Conservation (phyloP, 1,140 invertebrate species). For the Akabosia matsudoensis region DNA sequence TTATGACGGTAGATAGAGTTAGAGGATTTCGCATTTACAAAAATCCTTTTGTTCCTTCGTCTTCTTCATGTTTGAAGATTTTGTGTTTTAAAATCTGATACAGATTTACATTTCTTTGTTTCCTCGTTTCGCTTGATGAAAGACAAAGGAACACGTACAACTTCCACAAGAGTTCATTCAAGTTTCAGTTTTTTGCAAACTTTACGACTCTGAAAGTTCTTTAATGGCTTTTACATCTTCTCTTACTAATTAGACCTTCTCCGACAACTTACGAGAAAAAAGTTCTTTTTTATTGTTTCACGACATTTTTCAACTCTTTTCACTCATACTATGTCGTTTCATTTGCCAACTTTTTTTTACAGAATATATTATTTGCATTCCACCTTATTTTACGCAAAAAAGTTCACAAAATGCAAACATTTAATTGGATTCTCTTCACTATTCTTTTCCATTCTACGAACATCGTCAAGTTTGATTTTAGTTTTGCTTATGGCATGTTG, state of each 20-base stretch:
- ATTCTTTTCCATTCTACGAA: no score
- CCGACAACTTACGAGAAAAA: background rate
- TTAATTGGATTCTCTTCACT: no score
- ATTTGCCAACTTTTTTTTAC: no score
- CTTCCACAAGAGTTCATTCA: background rate
- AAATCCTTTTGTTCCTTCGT: background rate
- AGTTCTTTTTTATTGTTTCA: background rate
- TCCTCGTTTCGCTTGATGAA: background rate
- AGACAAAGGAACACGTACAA: background rate
- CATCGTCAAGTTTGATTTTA: no score
- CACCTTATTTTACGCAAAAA: no score
- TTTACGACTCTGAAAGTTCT: conserved; percentile 3
- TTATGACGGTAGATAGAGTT: no score
- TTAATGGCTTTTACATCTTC: conserved; percentile 5
- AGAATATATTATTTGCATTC: no score
- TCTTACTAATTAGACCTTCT: conserved; percentile 21
- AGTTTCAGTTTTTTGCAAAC: background rate
- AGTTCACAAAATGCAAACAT: no score
- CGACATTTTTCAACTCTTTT: background rate
- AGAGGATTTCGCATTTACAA: background rate
- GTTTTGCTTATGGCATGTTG: no score
- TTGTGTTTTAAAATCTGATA: background rate
- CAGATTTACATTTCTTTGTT: background rate
- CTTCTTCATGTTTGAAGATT: background rate
- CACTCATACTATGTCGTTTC: no score